Base-by-base conservation (phyloP, 2,888 invertebrate species). In the Drosophila algonquin region DNA sequence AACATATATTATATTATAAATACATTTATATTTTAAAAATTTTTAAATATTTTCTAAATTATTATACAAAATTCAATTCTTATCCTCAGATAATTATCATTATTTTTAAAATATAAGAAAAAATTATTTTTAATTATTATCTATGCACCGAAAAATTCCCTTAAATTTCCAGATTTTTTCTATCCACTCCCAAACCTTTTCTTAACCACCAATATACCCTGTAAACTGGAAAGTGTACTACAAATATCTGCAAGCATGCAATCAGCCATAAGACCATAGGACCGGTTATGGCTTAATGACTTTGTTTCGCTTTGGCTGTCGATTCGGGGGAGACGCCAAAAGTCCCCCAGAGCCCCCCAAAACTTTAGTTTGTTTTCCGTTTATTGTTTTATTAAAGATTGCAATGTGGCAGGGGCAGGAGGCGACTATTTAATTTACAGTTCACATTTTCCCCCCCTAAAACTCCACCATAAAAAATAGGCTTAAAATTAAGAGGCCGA, bases 251-350 rank as follows among this genome's bases (percentile, higher is more conserved):
- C 54, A 55, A 53, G 44, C 77, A 77, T 61, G 72, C 78, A 73
- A 73, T 67, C 52, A 67, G 59, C 54, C 59, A 47, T 76, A 58
- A 60, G 55, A 84, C 54, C 59, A 47, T 79, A 58, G 55, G 55
- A 84, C 84, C 73, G 70, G 86, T 84, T 85, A 77, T 77, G 64
- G 69, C 18, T 52, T 58, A 40, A 58, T 78, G 74, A 78, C 78
- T 82, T 72, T 80, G 80, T 80, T 80, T 73, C 67, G 64, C 40
- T 54, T 68, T 68, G 50, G 40, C 40, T n/a, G 40, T 40, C 14
- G 40, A 71, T 32, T n/a, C 21, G 30, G 30, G 16, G 12, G 45
- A 58, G 47, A 21, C 48, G 46, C 51, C 45, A 54, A 27, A 54
- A 46, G 30, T 12, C 32, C 45, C 56, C 21, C 21, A 27, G 52